phyloP scores from a whole-genome alignment of 2,797 vertebrate genomes.

The Peromyscus eremicus region DNA sequence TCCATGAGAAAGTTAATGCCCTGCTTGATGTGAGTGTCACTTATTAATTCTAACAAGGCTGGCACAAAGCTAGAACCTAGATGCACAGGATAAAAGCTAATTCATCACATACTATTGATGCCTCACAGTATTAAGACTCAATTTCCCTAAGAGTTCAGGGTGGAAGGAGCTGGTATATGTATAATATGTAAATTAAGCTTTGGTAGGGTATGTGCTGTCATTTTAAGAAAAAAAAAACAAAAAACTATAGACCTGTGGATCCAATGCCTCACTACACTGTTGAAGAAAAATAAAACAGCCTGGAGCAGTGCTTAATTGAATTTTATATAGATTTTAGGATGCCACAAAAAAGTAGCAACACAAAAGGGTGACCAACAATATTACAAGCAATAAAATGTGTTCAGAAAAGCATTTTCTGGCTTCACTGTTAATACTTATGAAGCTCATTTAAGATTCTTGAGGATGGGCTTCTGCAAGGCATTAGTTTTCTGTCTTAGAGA shows the following conservation, averaged over 20 bases:
- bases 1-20: background rate
- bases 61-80: background rate
- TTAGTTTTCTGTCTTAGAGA: background rate
- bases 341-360: background rate
- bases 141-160: background rate
- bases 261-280: background rate
- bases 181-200: background rate
- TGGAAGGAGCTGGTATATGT: background rate
- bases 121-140: background rate
- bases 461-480: constrained; percentile 2
- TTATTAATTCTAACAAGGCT: background rate
- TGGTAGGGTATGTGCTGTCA: background rate
- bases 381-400: constrained; percentile 3
- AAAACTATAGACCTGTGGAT: background rate
- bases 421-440: constrained; percentile 36
- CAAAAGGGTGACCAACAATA: background rate
- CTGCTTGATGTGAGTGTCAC: background rate
- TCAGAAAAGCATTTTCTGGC: background rate
- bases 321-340: background rate
- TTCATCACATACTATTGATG: background rate
- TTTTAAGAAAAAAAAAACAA: background rate
- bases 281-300: constrained; percentile 36
- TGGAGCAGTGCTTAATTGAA: constrained; percentile 1
- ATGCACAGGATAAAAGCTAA: background rate
- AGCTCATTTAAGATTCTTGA: constrained; percentile 8